Evolutionary conservation across 1,140 invertebrate genomes (phyloP).

Genomic region (Camponotus pennsylvanicus): DNA sequence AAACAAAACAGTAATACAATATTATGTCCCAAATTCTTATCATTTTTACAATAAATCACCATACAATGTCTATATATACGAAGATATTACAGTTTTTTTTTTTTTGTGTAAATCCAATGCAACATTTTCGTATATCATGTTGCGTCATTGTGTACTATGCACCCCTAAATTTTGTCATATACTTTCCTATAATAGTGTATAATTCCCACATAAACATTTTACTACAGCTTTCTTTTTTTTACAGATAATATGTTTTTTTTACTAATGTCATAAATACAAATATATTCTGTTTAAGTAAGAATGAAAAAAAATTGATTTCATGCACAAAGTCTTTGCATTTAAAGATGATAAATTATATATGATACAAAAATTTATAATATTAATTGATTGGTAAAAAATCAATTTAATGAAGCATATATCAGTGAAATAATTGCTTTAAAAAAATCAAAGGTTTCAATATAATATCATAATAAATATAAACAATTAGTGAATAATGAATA

Average conservation of each 20-base stretch:
- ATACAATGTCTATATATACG: background rate
- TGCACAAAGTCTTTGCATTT: background rate
- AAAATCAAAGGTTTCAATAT: slow-evolving; percentile 1
- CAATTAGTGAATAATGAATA: slow-evolving; percentile 3
- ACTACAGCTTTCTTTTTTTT: slow-evolving; percentile 49
- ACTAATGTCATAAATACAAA: slow-evolving; percentile 38
- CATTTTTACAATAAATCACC: background rate
- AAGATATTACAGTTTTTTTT: slow-evolving; percentile 19
- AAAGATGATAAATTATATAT: slow-evolving; percentile 5
- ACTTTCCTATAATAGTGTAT: slow-evolving; percentile 41
- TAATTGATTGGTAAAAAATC: slow-evolving; percentile 16
- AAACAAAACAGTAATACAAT: slow-evolving; percentile 20
- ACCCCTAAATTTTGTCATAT: slow-evolving; percentile 49
- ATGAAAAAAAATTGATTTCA: background rate
- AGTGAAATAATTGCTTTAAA: slow-evolving; percentile 10
- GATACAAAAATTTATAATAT: background rate
- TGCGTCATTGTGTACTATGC: slow-evolving; percentile 33
- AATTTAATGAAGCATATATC: background rate
- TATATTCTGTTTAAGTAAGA: slow-evolving; percentile 17
- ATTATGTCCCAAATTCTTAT: background rate
- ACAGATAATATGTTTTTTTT: slow-evolving; percentile 47
- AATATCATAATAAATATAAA: slow-evolving; percentile 23
- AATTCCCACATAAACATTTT: slow-evolving; percentile 40
- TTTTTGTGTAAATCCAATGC: slow-evolving; percentile 30
- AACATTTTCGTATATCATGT: slow-evolving; percentile 42